Percentiles rank a stretch among this genome's conserved stretches.
These are phyloP conservation scores for Thymelicus sylvestris DNA, from an alignment of 2,888 invertebrate genomes.

Conservation along the genomic window DNA sequence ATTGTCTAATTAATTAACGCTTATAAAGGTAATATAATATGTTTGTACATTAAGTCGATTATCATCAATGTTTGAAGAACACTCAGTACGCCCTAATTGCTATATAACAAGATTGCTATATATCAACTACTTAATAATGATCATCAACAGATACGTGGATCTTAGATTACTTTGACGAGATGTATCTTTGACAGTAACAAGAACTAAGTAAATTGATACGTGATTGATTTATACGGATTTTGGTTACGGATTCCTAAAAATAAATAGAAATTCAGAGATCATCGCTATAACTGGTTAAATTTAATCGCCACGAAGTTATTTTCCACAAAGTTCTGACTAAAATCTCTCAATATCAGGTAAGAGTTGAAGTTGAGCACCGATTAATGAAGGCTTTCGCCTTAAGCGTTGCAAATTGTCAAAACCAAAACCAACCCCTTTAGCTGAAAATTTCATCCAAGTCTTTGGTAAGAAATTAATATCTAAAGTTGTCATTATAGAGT, in stretches of 20 bases:
- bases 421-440: conserved; percentile 1
- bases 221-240: too few relatives aligned
- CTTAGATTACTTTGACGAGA: too few relatives aligned
- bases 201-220: too few relatives aligned
- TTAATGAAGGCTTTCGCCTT: background rate
- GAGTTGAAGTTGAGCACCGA: background rate
- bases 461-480: background rate
- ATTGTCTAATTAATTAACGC: too few relatives aligned
- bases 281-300: background rate
- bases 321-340: background rate
- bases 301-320: background rate
- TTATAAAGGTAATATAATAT: too few relatives aligned
- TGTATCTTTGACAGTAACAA: too few relatives aligned
- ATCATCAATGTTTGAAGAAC: too few relatives aligned
- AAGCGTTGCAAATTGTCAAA: conserved; percentile 1
- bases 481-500: background rate
- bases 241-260: background rate
- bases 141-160: too few relatives aligned
- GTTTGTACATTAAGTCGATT: too few relatives aligned
- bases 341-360: conserved; percentile 1
- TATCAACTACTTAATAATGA: too few relatives aligned
- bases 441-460: conserved; percentile 1
- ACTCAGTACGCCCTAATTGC: too few relatives aligned
- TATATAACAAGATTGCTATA: too few relatives aligned
- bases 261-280: background rate